These are phyloP conservation scores for Loriculus beryllinus DNA, from an alignment of 2,797 vertebrate genomes.

Conservation along the genomic window DNA sequence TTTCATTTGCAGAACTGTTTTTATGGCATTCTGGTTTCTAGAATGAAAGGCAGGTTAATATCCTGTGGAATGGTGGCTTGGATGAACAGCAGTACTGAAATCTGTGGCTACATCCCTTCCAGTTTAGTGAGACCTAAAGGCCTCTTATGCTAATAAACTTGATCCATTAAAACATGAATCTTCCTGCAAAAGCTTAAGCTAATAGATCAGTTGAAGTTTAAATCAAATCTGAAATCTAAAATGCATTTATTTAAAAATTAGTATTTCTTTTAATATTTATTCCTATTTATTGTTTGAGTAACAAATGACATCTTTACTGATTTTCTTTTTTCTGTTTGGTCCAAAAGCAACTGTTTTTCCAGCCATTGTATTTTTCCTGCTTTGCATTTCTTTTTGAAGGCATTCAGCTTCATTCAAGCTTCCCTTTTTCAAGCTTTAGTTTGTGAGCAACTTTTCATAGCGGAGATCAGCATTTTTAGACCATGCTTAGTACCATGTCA, in stretches of 20 bases:
- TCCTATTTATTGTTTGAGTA: neutral
- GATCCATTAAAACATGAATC: neutral
- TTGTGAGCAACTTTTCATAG: neutral
- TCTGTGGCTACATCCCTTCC: neutral
- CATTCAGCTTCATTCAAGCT: neutral
- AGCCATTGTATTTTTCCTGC: neutral
- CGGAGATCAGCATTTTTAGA: neutral
- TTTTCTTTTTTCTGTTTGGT: neutral
- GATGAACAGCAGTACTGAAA: neutral
- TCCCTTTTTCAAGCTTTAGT: neutral
- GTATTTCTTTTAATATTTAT: neutral
- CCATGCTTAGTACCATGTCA: neutral
- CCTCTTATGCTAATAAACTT: neutral
- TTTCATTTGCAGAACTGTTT: neutral
- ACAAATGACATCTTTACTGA: neutral
- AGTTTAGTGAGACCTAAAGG: neutral
- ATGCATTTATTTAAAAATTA: neutral
- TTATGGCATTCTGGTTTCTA: neutral
- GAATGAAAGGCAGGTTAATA: neutral
- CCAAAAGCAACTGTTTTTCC: neutral
- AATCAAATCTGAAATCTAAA: neutral
- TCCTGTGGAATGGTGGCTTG: neutral
- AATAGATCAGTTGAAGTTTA: neutral
- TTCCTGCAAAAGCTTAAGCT: neutral
- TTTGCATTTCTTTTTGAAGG: neutral